A percentile compares a stretch with the other conserved stretches of the same genome.
Conservation (phyloP, 2,797 vertebrate species). For the Oceanodroma leucorhoa region DNA sequence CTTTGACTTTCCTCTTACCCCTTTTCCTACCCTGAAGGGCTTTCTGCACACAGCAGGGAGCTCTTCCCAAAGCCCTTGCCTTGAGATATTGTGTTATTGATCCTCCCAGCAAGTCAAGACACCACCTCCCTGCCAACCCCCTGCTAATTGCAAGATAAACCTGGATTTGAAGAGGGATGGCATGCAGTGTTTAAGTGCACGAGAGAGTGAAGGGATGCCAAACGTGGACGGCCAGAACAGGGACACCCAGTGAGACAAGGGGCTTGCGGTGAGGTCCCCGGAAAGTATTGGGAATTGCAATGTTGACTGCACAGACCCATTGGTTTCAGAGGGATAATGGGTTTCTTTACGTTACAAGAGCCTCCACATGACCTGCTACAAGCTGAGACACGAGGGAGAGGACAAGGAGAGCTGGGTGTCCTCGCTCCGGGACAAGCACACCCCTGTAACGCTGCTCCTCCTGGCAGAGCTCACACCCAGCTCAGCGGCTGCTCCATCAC, state of each 20-base stretch:
- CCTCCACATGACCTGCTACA: background rate
- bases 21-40: background rate
- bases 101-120: background rate
- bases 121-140: background rate
- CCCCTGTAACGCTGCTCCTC: background rate
- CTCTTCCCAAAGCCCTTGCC: background rate
- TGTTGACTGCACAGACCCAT: background rate
- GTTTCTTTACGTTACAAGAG: background rate
- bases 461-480: background rate
- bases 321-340: background rate
- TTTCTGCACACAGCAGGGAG: background rate
- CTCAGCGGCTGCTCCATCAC: background rate
- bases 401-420: background rate
- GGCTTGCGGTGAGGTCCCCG: background rate
- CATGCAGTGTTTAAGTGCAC: fast-evolving
- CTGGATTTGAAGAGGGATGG: background rate
- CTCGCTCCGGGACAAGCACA: background rate
- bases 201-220: background rate
- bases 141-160: background rate
- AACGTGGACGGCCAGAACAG: background rate
- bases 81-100: background rate
- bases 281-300: background rate
- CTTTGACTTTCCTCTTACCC: background rate
- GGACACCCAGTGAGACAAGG: background rate
- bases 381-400: background rate